Evolutionary conservation across 1,140 invertebrate genomes (phyloP).

Genomic region (Medauroidea extradentata): DNA sequence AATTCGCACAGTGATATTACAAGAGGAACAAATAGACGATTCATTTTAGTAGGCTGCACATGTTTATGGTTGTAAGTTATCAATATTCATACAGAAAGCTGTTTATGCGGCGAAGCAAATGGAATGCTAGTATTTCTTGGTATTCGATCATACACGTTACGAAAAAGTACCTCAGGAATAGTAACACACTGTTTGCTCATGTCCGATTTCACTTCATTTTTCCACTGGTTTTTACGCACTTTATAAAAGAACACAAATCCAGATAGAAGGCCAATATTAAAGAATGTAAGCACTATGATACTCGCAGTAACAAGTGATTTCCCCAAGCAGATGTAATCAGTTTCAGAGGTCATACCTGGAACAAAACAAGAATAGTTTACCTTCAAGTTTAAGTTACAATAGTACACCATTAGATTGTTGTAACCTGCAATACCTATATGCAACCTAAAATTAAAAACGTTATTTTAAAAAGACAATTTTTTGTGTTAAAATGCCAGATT

Average conservation of each 20-base stretch:
- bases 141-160: constrained; percentile 18
- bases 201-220: constrained; percentile 4
- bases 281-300: constrained; percentile 1
- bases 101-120: background rate
- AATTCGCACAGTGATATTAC: too few relatives aligned
- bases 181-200: background rate
- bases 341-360: background rate
- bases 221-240: constrained; percentile 13
- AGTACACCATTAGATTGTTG: too few relatives aligned
- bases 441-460: too few relatives aligned
- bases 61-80: too few relatives aligned
- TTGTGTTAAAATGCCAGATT: too few relatives aligned
- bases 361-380: constrained; percentile 5
- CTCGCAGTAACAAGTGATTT: constrained; percentile 4
- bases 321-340: constrained; percentile 4
- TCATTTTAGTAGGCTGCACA: too few relatives aligned
- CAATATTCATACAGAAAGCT: constrained; percentile 1
- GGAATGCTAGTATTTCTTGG: background rate
- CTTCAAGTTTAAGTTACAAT: too few relatives aligned
- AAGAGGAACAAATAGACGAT: too few relatives aligned
- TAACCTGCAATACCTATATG: too few relatives aligned
- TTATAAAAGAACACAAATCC: constrained; percentile 8
- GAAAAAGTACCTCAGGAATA: constrained; percentile 18
- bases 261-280: constrained; percentile 5
- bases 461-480: too few relatives aligned